Base-by-base conservation (phyloP, 2,888 invertebrate genomes). In the Sericinus montela region DNA sequence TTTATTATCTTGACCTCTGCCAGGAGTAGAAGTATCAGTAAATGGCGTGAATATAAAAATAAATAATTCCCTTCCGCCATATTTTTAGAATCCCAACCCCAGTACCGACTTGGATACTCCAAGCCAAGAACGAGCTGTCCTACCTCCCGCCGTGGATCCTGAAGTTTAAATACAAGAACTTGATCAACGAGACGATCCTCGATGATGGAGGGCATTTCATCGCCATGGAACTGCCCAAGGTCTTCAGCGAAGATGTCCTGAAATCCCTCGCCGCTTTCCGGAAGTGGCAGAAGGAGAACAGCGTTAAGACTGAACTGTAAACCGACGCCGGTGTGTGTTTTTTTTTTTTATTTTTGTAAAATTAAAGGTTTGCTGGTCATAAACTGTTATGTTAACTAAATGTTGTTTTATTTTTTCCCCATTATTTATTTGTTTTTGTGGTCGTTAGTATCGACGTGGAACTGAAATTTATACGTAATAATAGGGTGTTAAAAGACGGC, bases 181-280 rank as follows among this genome's bases (percentile, higher is more conserved):
- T 96, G 3, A 83, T 94, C 0, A 92, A 92, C 30, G 90, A 90
- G 50, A 92, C 90, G 0, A 84, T 92, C 35, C 67, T 92, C 47
- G 73, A 90, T 0, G 80, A 91, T 1, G 96, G 95, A 1, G 97
- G 97, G 0, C 97, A 98, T 74, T 98, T 97, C 84, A 91, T 94
- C 0, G 96, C 96, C 0, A 90, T 96, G 41, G 95, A 98, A 72
- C 81, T 92, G 56, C 96, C 97, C 0, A 68, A 91, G 53, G 59
- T 92, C 0, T 78, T 97, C 28, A 91, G 94, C 4, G 80, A 91
- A 1, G 95, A 97, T 64, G 80, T 97, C 0, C 45, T 83, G n/a
- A 70, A 70, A 16, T 81, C 83, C 0, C 52, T 83, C 1, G 54
- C 46, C 7, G 66, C 63, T 19, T 80, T 83, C 51, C 72, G 74